phyloP scores from a whole-genome alignment of 2,797 vertebrate species.

The Ctenochaetus hawaiiensis region DNA sequence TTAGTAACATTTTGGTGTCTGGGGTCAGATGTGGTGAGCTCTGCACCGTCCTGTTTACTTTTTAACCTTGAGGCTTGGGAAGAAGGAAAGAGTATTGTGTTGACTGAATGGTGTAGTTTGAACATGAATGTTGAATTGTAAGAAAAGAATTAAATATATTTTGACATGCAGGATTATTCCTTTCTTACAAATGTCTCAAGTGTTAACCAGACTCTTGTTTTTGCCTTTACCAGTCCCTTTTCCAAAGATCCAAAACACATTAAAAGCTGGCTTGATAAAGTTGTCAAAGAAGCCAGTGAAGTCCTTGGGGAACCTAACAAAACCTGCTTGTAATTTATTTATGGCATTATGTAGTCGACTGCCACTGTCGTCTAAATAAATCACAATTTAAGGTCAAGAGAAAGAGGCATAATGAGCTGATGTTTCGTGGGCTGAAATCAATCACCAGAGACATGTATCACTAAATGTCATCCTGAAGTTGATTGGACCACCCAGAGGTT shows the following conservation, averaged over 20 bases:
- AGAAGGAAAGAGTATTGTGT: constrained; percentile 35
- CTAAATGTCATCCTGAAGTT: constrained; percentile 75
- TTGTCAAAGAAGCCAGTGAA: constrained; percentile 53
- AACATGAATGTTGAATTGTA: constrained; percentile 32
- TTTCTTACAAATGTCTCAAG: constrained; percentile 15
- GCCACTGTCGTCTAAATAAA: constrained; percentile 47
- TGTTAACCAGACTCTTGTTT: constrained; percentile 29
- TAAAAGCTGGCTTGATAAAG: constrained; percentile 37
- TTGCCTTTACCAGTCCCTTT: constrained; percentile 11
- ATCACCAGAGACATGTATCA: constrained; percentile 71
- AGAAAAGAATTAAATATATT: constrained; percentile 30
- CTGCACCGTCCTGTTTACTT: constrained; percentile 63
- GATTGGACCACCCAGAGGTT: constrained; percentile 81
- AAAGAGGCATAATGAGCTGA: constrained; percentile 48
- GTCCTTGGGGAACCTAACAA: constrained; percentile 38
- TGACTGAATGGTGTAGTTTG: constrained; percentile 31
- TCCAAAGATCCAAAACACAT: constrained; percentile 25
- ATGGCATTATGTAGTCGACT: constrained; percentile 51
- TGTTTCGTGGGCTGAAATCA: constrained; percentile 64
- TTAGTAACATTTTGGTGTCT: constrained; percentile 62
- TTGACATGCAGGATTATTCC: constrained; percentile 30
- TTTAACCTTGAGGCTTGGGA: constrained; percentile 62
- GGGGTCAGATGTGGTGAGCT: constrained; percentile 67
- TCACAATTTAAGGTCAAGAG: constrained; percentile 49
- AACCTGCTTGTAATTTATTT: constrained; percentile 60